Percentiles rank a stretch among this genome's conserved stretches.
These are phyloP conservation scores for Scomber colias DNA, from an alignment of 2,113 vertebrate species.

Conservation along the genomic window DNA sequence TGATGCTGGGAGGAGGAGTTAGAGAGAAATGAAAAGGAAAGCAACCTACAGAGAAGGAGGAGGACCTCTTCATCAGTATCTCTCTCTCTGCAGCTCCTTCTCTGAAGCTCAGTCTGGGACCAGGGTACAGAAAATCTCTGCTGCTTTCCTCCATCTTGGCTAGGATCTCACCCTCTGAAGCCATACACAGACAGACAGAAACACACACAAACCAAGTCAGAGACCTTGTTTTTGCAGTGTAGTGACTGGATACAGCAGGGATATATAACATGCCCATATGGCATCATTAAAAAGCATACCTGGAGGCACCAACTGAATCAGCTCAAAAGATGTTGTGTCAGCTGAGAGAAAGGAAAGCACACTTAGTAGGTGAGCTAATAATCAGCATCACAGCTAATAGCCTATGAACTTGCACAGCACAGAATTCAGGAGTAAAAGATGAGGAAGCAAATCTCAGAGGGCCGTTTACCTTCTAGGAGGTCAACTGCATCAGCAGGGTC, in stretches of 20 bases:
- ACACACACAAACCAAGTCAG: slow-evolving; percentile 29
- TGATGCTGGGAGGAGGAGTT: slow-evolving; percentile 35
- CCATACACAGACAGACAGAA: slow-evolving; percentile 16
- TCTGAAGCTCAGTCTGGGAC: slow-evolving; percentile 83
- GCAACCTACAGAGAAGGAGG: slow-evolving; percentile 87
- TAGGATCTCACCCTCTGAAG: slow-evolving; percentile 88
- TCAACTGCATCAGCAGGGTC: slow-evolving; percentile 93
- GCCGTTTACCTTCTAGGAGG: slow-evolving; percentile 90
- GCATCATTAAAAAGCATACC: slow-evolving; percentile 85
- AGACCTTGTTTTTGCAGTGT: slow-evolving; percentile 47
- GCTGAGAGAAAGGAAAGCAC: slow-evolving; percentile 83
- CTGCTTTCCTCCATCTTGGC: slow-evolving; percentile 90
- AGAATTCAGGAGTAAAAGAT: slow-evolving; percentile 63
- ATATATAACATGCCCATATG: slow-evolving; percentile 48
- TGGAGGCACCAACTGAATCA: slow-evolving; percentile 94
- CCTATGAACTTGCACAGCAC: slow-evolving; percentile 61
- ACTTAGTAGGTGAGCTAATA: slow-evolving; percentile 70
- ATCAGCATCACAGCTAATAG: slow-evolving; percentile 69
- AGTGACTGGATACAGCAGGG: slow-evolving; percentile 44
- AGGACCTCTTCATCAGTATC: slow-evolving; percentile 91
- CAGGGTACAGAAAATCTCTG: slow-evolving; percentile 93
- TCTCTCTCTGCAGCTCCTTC: slow-evolving; percentile 87
- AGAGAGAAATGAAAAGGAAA: slow-evolving; percentile 1
- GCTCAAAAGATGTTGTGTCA: slow-evolving; percentile 93
- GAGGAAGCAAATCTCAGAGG: slow-evolving; percentile 65